Conservation (phyloP, 2,113 vertebrate genomes). For the Amazona guildingii region DNA sequence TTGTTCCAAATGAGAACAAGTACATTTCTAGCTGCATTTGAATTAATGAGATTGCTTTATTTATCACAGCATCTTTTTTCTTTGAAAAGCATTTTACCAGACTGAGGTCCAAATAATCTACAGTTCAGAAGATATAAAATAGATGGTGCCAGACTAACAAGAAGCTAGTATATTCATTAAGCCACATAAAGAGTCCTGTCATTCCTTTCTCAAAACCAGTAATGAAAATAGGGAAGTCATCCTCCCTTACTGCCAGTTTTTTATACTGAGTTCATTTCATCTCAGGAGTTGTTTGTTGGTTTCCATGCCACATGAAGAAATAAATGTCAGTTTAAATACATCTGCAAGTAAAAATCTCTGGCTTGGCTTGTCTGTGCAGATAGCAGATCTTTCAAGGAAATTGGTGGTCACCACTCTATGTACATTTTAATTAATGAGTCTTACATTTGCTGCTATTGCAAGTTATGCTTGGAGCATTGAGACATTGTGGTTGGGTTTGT, state of each 20-base stretch:
- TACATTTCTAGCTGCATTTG: not conserved
- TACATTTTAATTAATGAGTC: not conserved
- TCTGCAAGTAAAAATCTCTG: not conserved
- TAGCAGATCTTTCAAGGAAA: not conserved
- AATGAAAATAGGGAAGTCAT: not conserved
- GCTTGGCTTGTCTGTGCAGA: not conserved
- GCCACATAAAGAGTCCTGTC: not conserved
- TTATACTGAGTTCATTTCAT: not conserved
- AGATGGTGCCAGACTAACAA: not conserved
- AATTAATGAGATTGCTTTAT: not conserved
- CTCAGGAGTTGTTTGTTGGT: not conserved
- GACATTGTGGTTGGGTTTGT: not conserved
- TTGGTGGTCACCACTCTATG: not conserved
- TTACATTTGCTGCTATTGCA: not conserved
- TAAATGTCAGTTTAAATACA: not conserved
- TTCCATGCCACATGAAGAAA: not conserved
- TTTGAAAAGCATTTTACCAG: not conserved
- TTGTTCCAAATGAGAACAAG: not conserved
- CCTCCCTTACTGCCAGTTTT: not conserved
- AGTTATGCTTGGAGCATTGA: not conserved
- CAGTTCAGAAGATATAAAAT: not conserved
- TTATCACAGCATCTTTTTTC: not conserved
- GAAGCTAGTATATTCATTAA: not conserved
- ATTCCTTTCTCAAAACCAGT: not conserved
- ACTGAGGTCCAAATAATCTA: not conserved